These are phyloP conservation scores for Rhopilema esculentum DNA, from an alignment of 30 jellyfish, hydroid and myxozoan species.

Conservation along the genomic window DNA sequence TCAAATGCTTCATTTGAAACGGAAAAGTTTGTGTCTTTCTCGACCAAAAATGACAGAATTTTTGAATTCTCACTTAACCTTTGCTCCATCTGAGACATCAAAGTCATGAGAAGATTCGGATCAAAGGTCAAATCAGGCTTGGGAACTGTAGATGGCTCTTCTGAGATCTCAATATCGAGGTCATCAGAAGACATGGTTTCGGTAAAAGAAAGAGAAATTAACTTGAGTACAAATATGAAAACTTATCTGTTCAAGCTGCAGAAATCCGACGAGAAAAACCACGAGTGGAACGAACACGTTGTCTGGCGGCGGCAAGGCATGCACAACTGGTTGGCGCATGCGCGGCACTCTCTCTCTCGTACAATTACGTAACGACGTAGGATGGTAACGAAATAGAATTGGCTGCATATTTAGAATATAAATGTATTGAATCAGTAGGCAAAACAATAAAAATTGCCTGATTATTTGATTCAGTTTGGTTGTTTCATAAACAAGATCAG, in stretches of 20 bases:
- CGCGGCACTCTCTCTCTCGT: too few species aligned
- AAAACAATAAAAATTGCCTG: too few species aligned
- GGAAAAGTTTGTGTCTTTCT: neutral
- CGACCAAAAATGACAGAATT: neutral
- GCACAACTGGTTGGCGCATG: slow-evolving; percentile 36
- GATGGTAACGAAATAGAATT: slow-evolving; percentile 29
- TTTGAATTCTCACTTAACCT: neutral
- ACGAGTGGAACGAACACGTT: neutral
- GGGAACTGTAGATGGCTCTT: neutral
- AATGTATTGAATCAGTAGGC: too few species aligned
- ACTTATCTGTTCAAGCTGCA: neutral
- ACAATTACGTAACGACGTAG: slow-evolving; percentile 26
- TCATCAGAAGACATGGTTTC: neutral
- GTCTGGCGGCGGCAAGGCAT: slow-evolving; percentile 25
- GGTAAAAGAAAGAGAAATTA: neutral
- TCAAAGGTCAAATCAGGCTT: neutral
- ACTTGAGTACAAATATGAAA: neutral
- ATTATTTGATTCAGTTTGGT: too few species aligned
- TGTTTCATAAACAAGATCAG: too few species aligned
- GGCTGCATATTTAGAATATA: too few species aligned
- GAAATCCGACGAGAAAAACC: neutral
- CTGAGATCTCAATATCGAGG: neutral
- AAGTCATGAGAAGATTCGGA: neutral
- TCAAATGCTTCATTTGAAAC: neutral
- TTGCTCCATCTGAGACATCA: neutral